Evolutionary conservation across 2,888 invertebrate genomes (phyloP).

Genomic region (Mycogona germanica): DNA sequence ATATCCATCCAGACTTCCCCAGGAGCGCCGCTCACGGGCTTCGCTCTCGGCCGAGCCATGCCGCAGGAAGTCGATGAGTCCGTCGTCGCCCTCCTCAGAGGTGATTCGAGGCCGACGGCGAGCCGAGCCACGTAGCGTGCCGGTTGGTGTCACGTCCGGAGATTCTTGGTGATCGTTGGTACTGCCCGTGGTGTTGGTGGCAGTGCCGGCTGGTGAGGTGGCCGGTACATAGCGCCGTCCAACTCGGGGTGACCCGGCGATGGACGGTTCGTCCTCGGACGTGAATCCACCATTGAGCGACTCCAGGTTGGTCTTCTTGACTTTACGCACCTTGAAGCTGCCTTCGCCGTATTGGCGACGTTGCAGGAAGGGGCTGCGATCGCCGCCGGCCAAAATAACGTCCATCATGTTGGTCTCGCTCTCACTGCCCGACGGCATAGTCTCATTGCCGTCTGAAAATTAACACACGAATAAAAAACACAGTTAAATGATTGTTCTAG

Average conservation of each 20-base stretch:
- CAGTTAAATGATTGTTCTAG: neutral
- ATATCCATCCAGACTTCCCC: slow-evolving; percentile 39
- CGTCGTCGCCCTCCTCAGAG: slow-evolving; percentile 63
- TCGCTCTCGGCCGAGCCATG: slow-evolving; percentile 20
- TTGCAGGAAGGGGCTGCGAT: slow-evolving; percentile 47
- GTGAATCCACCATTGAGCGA: slow-evolving; percentile 29
- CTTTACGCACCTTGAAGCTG: slow-evolving; percentile 19
- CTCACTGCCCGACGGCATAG: slow-evolving; percentile 19
- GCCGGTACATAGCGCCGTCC: slow-evolving; percentile 53
- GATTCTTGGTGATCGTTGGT: too few species aligned
- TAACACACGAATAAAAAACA: too few species aligned
- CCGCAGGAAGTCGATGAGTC: slow-evolving; percentile 44
- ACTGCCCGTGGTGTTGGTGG: slow-evolving; percentile 18
- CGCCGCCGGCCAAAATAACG: slow-evolving; percentile 53
- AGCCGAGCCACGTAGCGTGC: slow-evolving; percentile 59
- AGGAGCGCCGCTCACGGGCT: slow-evolving; percentile 20
- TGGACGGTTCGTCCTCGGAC: slow-evolving; percentile 50
- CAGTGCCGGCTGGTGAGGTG: slow-evolving; percentile 14
- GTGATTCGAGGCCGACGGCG: slow-evolving; percentile 69
- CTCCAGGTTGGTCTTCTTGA: slow-evolving; percentile 22
- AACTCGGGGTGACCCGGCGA: slow-evolving; percentile 52
- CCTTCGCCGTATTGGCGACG: slow-evolving; percentile 21
- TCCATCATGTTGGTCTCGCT: slow-evolving; percentile 49
- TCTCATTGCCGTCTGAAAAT: slow-evolving; percentile 13
- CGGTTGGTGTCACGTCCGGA: slow-evolving; percentile 74